phyloP scores from a whole-genome alignment of 2,797 vertebrate species.

The Nyctalus aviator region DNA sequence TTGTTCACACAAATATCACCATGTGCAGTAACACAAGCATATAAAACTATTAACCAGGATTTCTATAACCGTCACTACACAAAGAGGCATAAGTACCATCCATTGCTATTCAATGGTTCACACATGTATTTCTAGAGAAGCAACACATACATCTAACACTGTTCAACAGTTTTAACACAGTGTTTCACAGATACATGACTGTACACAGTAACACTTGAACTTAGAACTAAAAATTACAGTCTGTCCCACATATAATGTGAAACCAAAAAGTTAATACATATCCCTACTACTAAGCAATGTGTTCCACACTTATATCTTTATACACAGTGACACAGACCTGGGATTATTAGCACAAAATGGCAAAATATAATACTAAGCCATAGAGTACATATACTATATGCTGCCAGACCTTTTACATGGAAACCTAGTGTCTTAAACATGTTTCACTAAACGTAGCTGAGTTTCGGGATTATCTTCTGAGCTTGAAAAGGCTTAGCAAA shows the following conservation, averaged over 20 bases:
- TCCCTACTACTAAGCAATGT: neutral
- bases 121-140: neutral
- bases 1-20: neutral
- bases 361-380: neutral
- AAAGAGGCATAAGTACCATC: neutral
- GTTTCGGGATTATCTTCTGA: conserved; percentile 49
- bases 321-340: neutral
- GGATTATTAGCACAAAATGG: neutral
- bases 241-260: neutral
- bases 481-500: conserved; percentile 29
- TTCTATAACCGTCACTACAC: neutral
- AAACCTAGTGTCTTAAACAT: neutral
- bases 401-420: neutral
- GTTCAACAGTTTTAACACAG: neutral
- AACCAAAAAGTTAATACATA: neutral
- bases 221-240: neutral
- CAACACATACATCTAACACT: neutral
- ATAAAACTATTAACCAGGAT: neutral
- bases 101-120: neutral
- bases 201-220: too few relatives aligned
- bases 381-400: neutral
- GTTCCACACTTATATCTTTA: neutral
- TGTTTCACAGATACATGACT: neutral
- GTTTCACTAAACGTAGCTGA: neutral
- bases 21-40: neutral